Evolutionary conservation across 1,140 invertebrate genomes (phyloP), one percentile per base, ranked within the genome.

Genomic region (Caenorhabditis tropicalis): DNA sequence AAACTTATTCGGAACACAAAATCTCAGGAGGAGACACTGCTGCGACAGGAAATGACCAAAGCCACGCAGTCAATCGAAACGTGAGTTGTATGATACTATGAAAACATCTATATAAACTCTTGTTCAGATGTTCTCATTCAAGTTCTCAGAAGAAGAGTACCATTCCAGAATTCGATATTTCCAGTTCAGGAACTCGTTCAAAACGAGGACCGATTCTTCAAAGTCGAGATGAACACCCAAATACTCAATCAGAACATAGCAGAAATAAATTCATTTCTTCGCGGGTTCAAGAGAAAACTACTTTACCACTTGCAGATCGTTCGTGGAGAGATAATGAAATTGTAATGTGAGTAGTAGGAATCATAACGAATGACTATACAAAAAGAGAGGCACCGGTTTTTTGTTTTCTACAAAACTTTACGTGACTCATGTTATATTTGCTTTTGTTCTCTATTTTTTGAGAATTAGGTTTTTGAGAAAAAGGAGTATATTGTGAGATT

Each of bases 261-360:
- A 74, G 24, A 74, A 74, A 43, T 21, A 39, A 43, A 24, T 43
- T 74, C 29, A 31, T 74, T 43, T 3, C 65, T 15, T 16, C 49
- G 19, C 16, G 15, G 3, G 56, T 33, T 36, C 58, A 65, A n/a
- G 58, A 65, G n/a, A 39, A 33, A 36, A 33, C 58, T 36, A 65
- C 58, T n/a, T n/a, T 24, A 43, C 65, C 65, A 24, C 16, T 74
- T 10, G 36, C 65, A 4, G 65, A 74, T 39, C 36, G 24, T 21
- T 43, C 65, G 10, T 74, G 65, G 65, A 39, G 65, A 74, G 65
- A 74, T 46, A 29, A 43, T 46, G 65, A 74, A 74, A 43, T 74
- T 10, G 33, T 31, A 12, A n/a, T 15, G 65, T 74, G 19, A 46
- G 33, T 36, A 10, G 12, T 36, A 36, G 12, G 39, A 43, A 6